These are phyloP conservation scores for Brachypteracias leptosomus DNA, from an alignment of 2,113 vertebrate genomes.

Conservation along the genomic window DNA sequence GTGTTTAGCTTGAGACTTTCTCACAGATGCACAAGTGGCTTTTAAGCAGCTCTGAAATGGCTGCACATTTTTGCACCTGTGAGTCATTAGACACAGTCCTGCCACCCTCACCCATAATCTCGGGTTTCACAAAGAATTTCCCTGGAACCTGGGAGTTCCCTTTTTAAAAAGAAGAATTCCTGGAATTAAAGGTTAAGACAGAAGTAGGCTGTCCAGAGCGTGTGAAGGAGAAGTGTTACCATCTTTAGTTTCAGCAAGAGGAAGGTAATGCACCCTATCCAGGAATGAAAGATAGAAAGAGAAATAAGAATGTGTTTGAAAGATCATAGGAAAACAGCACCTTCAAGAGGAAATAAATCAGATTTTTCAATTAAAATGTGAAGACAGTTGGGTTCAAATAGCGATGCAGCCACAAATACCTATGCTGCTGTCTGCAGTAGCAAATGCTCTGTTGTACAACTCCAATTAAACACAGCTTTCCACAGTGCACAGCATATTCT, in stretches of 20 bases:
- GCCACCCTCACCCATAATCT: background rate
- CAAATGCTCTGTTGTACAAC: fast-evolving
- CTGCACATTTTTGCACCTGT: background rate
- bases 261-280: background rate
- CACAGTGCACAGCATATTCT: background rate
- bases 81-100: background rate
- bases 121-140: background rate
- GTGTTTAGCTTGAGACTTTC: background rate
- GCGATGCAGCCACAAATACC: background rate
- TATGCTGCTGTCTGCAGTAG: background rate
- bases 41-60: background rate
- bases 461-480: background rate
- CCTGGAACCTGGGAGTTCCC: background rate
- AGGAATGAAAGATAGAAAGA: background rate
- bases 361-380: background rate
- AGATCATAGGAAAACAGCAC: background rate
- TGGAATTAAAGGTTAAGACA: background rate
- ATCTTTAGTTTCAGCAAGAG: background rate
- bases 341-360: background rate
- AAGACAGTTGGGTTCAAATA: background rate
- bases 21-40: background rate
- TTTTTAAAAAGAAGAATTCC: background rate
- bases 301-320: background rate
- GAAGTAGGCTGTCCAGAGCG: background rate
- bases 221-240: background rate